Conservation (phyloP, 1,140 invertebrate genomes). For the Phortica variegata region DNA sequence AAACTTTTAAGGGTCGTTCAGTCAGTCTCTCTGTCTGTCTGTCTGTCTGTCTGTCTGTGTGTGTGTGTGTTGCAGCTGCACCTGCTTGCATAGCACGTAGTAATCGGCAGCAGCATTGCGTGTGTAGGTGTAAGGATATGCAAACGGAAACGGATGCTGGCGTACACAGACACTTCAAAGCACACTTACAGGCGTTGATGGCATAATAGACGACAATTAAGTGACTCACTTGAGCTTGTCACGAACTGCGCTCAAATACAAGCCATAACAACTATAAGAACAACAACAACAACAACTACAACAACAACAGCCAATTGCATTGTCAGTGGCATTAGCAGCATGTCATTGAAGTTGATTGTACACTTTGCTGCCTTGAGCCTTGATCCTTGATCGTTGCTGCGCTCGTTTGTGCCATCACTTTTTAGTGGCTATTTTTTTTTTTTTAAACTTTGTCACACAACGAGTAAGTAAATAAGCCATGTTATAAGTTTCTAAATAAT, state of each 20-base stretch:
- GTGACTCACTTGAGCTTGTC: constrained; percentile 37
- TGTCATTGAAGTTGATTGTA: constrained; percentile 17
- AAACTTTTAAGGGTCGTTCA: no score
- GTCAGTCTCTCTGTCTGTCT: no score
- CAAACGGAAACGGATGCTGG: constrained; percentile 10
- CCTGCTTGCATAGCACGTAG: constrained; percentile 40
- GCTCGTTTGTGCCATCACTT: no score
- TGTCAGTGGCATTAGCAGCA: background rate
- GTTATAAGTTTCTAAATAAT: no score
- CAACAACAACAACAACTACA: background rate
- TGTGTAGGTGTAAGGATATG: background rate
- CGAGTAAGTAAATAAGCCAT: no score
- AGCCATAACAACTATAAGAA: background rate
- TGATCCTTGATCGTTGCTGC: no score
- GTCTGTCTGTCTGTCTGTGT: no score
- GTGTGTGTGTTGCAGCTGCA: background rate
- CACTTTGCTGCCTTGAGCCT: no score
- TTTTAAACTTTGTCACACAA: no score
- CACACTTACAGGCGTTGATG: constrained; percentile 44
- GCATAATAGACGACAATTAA: constrained; percentile 53
- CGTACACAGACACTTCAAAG: constrained; percentile 28
- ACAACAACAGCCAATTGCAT: background rate
- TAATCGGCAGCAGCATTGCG: background rate
- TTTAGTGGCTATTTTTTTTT: no score
- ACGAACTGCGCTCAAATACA: constrained; percentile 30